Evolutionary conservation across 1,140 invertebrate species (phyloP).

Genomic region (Ganaspis sp.): DNA sequence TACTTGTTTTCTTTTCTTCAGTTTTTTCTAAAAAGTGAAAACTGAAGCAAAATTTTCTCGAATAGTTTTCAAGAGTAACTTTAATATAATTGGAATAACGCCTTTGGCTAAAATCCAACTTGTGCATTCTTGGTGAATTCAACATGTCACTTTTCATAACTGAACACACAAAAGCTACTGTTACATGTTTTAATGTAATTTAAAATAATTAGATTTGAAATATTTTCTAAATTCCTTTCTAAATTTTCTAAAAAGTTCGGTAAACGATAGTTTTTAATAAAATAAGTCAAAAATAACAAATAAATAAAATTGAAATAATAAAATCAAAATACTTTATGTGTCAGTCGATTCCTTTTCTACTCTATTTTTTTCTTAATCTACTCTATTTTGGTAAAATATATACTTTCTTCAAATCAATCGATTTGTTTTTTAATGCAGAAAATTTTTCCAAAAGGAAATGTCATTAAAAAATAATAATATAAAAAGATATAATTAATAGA

Average conservation of each 20-base stretch:
- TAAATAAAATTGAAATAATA: background rate
- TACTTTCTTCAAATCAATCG: no score
- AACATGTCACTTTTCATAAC: constrained; percentile 6
- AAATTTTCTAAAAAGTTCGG: background rate
- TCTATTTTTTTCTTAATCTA: no score
- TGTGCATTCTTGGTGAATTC: background rate
- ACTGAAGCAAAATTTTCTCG: background rate
- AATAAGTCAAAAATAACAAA: background rate
- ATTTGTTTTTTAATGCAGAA: no score
- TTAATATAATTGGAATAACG: background rate
- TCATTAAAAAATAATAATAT: no score
- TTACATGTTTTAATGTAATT: background rate
- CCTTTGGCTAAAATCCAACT: constrained; percentile 6
- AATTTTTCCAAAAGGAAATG: no score
- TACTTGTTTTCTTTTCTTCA: no score
- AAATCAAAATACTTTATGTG: no score
- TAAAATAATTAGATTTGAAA: background rate
- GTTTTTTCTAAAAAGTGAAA: background rate
- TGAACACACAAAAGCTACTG: background rate
- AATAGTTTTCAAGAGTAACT: background rate
- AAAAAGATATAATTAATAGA: no score
- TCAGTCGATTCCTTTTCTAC: no score
- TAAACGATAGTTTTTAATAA: background rate
- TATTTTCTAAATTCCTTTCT: background rate
- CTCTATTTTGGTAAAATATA: no score